Percentiles rank a stretch among this genome's conserved stretches.
phyloP scores from a whole-genome alignment of 1,140 invertebrate genomes.

The Saccostrea glomerata region DNA sequence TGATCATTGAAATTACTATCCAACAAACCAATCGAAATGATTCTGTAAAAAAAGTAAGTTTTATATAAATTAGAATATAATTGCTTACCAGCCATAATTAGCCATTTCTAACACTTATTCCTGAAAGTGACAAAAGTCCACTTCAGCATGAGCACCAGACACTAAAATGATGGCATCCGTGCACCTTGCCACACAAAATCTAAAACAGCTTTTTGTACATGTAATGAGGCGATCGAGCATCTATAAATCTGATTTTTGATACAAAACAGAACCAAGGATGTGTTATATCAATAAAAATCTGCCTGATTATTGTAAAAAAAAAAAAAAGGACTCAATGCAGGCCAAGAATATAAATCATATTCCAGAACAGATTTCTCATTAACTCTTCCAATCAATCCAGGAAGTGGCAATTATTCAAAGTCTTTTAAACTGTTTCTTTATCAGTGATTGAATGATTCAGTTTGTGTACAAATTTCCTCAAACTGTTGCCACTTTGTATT shows the following conservation, averaged over 20 bases:
- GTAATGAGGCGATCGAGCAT: constrained; percentile 37
- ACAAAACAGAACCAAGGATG: constrained; percentile 23
- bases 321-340: not conserved
- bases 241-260: constrained; percentile 38
- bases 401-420: constrained; percentile 30
- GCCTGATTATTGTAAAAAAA: constrained; percentile 26
- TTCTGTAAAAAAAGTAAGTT: not conserved
- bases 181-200: constrained; percentile 1
- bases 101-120: not conserved
- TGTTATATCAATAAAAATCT: constrained; percentile 39
- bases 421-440: constrained; percentile 19
- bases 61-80: not conserved
- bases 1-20: not conserved
- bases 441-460: constrained; percentile 38
- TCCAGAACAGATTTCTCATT: constrained; percentile 24
- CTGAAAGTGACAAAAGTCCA: constrained; percentile 12
- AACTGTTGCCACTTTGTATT: constrained; percentile 28
- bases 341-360: constrained; percentile 26
- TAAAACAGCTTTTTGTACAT: constrained; percentile 32
- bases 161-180: not conserved
- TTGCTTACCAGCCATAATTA: not conserved
- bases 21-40: not conserved
- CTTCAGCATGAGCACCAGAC: not conserved
- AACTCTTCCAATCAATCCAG: constrained; percentile 12
- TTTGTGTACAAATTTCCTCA: constrained; percentile 29